phyloP scores from a whole-genome alignment of 2,113 vertebrate genomes.

The Rutilus rutilus region DNA sequence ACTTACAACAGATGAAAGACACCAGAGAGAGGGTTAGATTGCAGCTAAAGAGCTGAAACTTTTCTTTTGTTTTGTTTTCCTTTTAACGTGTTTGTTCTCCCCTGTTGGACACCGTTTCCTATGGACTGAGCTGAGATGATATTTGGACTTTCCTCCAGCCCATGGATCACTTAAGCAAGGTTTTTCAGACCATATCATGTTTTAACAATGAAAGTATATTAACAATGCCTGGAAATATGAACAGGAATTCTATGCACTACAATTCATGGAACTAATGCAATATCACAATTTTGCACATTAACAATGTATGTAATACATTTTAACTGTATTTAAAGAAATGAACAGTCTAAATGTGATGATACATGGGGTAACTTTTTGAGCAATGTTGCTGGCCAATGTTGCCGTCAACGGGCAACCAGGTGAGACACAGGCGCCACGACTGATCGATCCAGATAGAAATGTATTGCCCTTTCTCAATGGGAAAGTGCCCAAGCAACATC shows the following conservation, averaged over 20 bases:
- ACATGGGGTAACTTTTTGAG: too few relatives aligned
- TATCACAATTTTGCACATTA: not conserved
- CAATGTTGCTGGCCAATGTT: too few relatives aligned
- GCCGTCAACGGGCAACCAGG: too few relatives aligned
- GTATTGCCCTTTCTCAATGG: too few relatives aligned
- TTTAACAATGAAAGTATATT: not conserved
- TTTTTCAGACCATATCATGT: not conserved
- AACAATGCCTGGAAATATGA: not conserved
- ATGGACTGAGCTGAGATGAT: not conserved
- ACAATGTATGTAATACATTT: not conserved
- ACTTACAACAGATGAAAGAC: slow-evolving; percentile 64
- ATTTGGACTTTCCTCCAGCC: not conserved
- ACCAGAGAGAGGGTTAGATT: slow-evolving; percentile 55
- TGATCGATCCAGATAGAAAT: too few relatives aligned
- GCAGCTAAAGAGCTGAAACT: slow-evolving; percentile 55
- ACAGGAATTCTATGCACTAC: not conserved
- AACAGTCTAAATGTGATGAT: too few relatives aligned
- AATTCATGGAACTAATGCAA: not conserved
- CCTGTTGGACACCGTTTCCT: slow-evolving; percentile 1
- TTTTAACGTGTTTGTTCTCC: slow-evolving; percentile 65
- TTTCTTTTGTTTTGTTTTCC: slow-evolving; percentile 66
- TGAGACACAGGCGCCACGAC: too few relatives aligned
- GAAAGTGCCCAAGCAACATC: too few relatives aligned
- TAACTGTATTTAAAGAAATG: not conserved
- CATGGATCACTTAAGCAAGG: not conserved